Evolutionary conservation across 2,113 vertebrate species (phyloP).

Genomic region (Limnothrissa miodon): DNA sequence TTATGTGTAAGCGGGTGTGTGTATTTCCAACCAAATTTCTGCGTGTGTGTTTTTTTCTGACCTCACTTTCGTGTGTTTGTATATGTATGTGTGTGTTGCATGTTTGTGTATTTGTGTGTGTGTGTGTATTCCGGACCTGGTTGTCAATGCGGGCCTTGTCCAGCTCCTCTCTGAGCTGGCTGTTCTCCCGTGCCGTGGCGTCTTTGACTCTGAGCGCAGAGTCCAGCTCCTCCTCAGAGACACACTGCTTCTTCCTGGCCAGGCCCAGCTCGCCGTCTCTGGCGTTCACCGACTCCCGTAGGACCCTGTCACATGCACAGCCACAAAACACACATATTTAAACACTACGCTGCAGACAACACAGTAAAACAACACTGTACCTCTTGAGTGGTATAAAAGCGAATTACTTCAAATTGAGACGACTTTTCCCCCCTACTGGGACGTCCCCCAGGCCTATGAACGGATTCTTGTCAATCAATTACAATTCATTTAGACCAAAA

Average conservation of each 20-base stretch:
- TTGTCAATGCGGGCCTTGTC: background rate
- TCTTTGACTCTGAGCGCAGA: background rate
- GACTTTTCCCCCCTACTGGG: no score
- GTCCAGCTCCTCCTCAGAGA: background rate
- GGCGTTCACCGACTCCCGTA: background rate
- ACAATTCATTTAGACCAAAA: no score
- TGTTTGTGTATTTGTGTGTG: background rate
- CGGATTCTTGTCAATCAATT: no score
- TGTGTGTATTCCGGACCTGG: background rate
- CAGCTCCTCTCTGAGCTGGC: background rate
- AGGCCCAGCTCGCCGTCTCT: background rate
- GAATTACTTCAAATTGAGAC: no score
- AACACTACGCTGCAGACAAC: background rate
- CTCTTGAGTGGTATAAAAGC: no score
- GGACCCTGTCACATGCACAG: background rate
- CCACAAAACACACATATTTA: background rate
- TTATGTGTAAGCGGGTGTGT: background rate
- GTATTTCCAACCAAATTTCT: background rate
- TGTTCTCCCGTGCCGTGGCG: background rate
- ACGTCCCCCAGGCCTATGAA: no score
- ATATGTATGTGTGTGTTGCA: background rate
- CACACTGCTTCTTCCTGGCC: background rate
- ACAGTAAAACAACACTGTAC: no score
- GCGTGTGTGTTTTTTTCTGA: background rate
- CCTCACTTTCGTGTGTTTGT: background rate